These are phyloP conservation scores for Clanis bilineata DNA, from an alignment of 2,888 invertebrate genomes.

Conservation along the genomic window DNA sequence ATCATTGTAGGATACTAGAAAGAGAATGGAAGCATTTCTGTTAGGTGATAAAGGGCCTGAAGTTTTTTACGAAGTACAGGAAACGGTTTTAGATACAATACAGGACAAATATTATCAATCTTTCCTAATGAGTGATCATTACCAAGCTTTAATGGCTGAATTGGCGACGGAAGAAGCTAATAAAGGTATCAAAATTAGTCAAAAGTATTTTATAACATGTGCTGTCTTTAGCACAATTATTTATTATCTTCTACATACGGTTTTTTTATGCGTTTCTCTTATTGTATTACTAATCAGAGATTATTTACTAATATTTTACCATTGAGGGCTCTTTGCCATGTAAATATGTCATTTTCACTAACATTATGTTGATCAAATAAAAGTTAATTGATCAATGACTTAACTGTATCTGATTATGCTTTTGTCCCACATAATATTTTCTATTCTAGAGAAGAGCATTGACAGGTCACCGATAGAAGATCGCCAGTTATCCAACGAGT, in stretches of 20 bases:
- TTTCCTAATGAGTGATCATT: conserved; percentile 93
- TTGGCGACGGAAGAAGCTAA: conserved; percentile 84
- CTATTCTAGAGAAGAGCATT: conserved; percentile 60
- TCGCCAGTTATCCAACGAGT: conserved; percentile 80
- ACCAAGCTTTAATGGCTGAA: conserved; percentile 87
- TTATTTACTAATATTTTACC: too few species aligned
- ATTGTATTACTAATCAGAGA: too few species aligned
- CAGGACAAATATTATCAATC: conserved; percentile 95
- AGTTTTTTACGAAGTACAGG: conserved; percentile 94
- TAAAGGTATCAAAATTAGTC: conserved; percentile 70
- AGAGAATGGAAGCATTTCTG: conserved; percentile 93
- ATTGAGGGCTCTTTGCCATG: too few species aligned
- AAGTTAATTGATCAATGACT: too few species aligned
- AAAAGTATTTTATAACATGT: too few species aligned
- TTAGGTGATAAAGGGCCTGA: conserved; percentile 93
- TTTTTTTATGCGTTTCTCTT: too few species aligned
- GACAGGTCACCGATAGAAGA: conserved; percentile 80
- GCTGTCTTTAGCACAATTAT: neutral
- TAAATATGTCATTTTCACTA: too few species aligned
- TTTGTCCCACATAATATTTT: conserved; percentile 18
- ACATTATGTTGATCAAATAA: too few species aligned
- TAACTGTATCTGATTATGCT: conserved; percentile 22
- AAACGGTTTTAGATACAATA: conserved; percentile 88
- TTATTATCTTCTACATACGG: neutral
- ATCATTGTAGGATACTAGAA: conserved; percentile 83